Evolutionary conservation across 1,140 invertebrate species (phyloP).

Genomic region (Cotesia chilonis): DNA sequence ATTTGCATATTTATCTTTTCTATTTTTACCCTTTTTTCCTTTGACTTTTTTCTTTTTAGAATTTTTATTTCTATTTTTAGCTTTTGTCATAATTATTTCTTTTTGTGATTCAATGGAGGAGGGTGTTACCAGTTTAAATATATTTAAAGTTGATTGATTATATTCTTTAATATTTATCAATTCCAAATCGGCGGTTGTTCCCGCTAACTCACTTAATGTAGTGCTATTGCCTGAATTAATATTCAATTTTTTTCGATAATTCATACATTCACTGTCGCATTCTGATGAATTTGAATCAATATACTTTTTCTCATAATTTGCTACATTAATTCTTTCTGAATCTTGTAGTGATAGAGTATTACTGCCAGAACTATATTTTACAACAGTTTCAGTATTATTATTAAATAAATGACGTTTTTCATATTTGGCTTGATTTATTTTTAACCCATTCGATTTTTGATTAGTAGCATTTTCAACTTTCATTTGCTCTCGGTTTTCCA

Average conservation of each 20-base stretch:
- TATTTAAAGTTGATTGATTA: constrained; percentile 15
- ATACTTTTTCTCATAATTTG: not conserved
- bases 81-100: constrained; percentile 4
- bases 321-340: constrained; percentile 8
- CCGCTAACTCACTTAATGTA: constrained; percentile 16
- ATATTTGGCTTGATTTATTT: not conserved
- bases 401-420: not conserved
- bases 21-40: constrained; percentile 5
- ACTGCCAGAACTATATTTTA: not conserved
- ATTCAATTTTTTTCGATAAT: constrained; percentile 39
- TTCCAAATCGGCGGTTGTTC: constrained; percentile 42
- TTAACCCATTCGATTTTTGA: not conserved
- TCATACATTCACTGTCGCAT: constrained; percentile 27
- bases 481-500: not conserved
- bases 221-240: constrained; percentile 31
- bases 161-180: constrained; percentile 36
- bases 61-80: not conserved
- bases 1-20: constrained; percentile 13
- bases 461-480: not conserved
- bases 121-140: not conserved
- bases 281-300: constrained; percentile 14
- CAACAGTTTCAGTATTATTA: not conserved
- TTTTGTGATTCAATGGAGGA: not conserved
- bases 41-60: constrained; percentile 15
- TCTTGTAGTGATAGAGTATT: not conserved